Evolutionary conservation across 1,140 invertebrate species (phyloP).

Genomic region (Drosophila pandora): DNA sequence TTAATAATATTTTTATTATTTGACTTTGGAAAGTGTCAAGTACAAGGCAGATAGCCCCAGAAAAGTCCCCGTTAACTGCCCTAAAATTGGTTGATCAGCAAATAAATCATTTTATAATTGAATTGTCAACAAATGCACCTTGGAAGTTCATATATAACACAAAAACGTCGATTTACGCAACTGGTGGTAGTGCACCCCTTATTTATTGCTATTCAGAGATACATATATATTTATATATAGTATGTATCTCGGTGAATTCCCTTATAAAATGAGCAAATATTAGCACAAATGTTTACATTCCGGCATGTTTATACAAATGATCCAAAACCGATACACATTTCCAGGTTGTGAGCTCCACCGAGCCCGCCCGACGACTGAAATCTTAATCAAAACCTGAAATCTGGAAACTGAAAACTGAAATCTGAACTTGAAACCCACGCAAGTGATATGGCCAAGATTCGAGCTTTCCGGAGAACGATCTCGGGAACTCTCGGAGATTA

Average conservation of each 20-base stretch:
- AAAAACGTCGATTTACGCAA: slow-evolving; percentile 29
- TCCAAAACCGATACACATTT: slow-evolving; percentile 21
- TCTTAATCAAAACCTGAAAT: not conserved
- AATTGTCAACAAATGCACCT: slow-evolving; percentile 41
- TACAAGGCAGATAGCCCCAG: slow-evolving; percentile 22
- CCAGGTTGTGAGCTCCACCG: slow-evolving; percentile 19
- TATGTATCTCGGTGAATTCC: slow-evolving; percentile 31
- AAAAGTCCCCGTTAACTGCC: slow-evolving; percentile 44
- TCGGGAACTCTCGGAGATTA: slow-evolving; percentile 15
- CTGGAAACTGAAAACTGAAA: slow-evolving; percentile 5
- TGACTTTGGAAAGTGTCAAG: slow-evolving; percentile 15
- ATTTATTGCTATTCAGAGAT: slow-evolving; percentile 2
- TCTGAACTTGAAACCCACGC: slow-evolving; percentile 35
- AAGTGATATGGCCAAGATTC: not conserved
- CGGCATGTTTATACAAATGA: slow-evolving; percentile 31
- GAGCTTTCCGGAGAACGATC: slow-evolving; percentile 8
- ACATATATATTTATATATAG: not conserved
- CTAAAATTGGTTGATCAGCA: slow-evolving; percentile 28
- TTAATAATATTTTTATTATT: slow-evolving; percentile 8
- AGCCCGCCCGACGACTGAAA: slow-evolving; percentile 22
- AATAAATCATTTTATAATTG: slow-evolving; percentile 40
- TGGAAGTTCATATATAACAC: slow-evolving; percentile 11
- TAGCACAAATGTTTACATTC: slow-evolving; percentile 29
- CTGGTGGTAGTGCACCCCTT: slow-evolving; percentile 9
- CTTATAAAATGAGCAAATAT: slow-evolving; percentile 20